phyloP scores from a whole-genome alignment of 2,797 vertebrate species.

The Siniperca scherzeri region DNA sequence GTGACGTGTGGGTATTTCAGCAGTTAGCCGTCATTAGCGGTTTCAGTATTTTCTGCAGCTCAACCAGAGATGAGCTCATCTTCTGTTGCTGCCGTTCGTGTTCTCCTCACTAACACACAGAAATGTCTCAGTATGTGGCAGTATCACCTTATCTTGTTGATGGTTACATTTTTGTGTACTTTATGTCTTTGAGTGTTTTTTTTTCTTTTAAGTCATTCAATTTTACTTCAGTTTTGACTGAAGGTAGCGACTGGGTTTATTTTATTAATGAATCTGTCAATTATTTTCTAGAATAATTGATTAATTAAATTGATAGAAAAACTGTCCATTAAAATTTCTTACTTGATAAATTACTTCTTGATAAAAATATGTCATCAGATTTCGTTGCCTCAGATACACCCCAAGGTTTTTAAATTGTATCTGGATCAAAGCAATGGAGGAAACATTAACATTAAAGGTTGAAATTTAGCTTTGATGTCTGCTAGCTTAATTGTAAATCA shows the following conservation, averaged over 20 bases:
- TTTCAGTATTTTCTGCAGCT: slow-evolving; percentile 39
- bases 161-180: neutral
- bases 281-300: neutral
- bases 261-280: neutral
- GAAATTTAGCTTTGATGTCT: no score
- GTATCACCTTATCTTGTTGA: neutral
- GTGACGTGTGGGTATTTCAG: slow-evolving; percentile 33
- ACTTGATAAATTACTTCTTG: no score
- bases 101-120: neutral
- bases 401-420: no score
- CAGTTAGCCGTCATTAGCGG: slow-evolving; percentile 42
- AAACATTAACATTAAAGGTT: no score
- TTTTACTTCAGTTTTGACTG: neutral
- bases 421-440: no score
- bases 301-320: neutral
- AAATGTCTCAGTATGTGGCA: neutral
- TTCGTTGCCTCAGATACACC: no score
- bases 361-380: no score
- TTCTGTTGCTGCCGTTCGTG: slow-evolving; percentile 4
- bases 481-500: no score
- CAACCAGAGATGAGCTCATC: slow-evolving; percentile 62
- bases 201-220: neutral
- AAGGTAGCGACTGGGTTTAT: neutral
- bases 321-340: neutral
- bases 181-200: neutral